A percentile compares a stretch with the other conserved stretches of the same genome.
Evolutionary conservation across 1,140 invertebrate genomes (phyloP).

Genomic region (Sycophaga agraensis): DNA sequence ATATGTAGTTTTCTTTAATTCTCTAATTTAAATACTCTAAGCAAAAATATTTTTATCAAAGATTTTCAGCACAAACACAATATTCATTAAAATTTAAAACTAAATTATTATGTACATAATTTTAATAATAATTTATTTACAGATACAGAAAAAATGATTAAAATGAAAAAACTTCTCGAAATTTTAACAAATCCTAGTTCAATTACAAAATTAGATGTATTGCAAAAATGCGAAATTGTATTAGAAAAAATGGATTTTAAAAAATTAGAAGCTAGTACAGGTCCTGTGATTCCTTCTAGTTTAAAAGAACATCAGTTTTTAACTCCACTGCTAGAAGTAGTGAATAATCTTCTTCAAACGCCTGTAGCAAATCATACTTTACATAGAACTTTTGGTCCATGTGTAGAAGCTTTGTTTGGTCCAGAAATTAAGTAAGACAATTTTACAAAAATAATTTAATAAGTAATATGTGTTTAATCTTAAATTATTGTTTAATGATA

Average conservation of each 20-base stretch:
- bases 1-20: too few relatives aligned
- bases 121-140: constrained; percentile 22
- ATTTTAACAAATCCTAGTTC: constrained; percentile 86
- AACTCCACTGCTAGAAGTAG: constrained; percentile 81
- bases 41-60: too few relatives aligned
- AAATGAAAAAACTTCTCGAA: constrained; percentile 89
- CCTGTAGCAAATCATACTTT: constrained; percentile 79
- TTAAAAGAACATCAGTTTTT: constrained; percentile 73
- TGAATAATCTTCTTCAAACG: constrained; percentile 77
- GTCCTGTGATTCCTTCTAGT: constrained; percentile 43
- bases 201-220: constrained; percentile 81
- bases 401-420: constrained; percentile 84
- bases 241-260: constrained; percentile 80
- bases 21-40: too few relatives aligned
- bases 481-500: not conserved
- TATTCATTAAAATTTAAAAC: not conserved
- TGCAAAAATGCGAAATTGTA: constrained; percentile 91
- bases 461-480: not conserved
- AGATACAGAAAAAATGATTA: constrained; percentile 83
- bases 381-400: constrained; percentile 86
- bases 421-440: constrained; percentile 73
- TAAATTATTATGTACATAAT: constrained; percentile 19
- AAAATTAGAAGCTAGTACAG: constrained; percentile 63
- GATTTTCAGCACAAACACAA: too few relatives aligned
- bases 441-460: not conserved